Conservation (phyloP, 2,113 vertebrate species). For the Gymnogyps californianus region DNA sequence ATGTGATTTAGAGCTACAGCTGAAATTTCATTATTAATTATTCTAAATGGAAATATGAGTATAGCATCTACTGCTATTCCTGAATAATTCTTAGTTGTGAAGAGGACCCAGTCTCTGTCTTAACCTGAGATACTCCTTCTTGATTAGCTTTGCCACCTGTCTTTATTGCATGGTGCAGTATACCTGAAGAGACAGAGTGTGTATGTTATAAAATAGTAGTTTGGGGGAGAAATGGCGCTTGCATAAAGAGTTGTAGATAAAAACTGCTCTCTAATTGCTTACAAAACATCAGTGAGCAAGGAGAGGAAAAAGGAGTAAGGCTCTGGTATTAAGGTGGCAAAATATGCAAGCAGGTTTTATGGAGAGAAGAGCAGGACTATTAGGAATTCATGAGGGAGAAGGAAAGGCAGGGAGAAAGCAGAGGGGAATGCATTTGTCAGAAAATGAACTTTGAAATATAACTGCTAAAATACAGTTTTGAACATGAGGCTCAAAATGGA, state of each 20-base stretch:
- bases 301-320: neutral
- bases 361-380: neutral
- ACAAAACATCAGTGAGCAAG: neutral
- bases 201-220: neutral
- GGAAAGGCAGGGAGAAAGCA: neutral
- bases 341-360: neutral
- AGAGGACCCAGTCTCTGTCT: neutral
- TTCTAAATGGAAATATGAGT: neutral
- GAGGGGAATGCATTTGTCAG: neutral
- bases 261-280: slow-evolving; percentile 49
- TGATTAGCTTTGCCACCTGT: neutral
- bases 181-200: neutral
- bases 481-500: slow-evolving; percentile 71
- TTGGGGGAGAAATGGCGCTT: neutral
- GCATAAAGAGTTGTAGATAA: slow-evolving; percentile 26
- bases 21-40: neutral
- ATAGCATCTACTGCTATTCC: neutral
- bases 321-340: neutral
- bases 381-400: neutral
- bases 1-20: neutral
- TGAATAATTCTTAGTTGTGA: neutral
- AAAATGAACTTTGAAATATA: slow-evolving; percentile 41
- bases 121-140: neutral
- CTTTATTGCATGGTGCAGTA: neutral
- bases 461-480: slow-evolving; percentile 52